These are phyloP conservation scores for Tinamus guttatus DNA, from an alignment of 2,113 vertebrate species.

Conservation along the genomic window DNA sequence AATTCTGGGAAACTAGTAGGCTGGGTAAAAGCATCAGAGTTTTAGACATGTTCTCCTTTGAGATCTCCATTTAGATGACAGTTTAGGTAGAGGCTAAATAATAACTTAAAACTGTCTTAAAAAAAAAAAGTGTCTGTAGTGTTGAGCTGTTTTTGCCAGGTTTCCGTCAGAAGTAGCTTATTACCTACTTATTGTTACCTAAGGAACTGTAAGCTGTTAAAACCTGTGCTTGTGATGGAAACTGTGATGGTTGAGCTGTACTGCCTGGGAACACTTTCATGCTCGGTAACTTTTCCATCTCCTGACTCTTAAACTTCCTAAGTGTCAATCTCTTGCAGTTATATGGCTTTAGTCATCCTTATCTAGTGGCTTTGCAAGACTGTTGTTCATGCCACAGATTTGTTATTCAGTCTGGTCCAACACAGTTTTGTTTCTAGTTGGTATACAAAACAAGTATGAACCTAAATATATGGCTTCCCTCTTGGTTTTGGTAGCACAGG, in stretches of 20 bases:
- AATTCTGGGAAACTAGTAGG: not conserved
- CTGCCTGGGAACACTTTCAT: not conserved
- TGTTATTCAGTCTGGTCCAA: not conserved
- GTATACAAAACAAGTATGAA: not conserved
- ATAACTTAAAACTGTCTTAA: not conserved
- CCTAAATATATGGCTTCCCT: not conserved
- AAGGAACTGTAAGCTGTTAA: not conserved
- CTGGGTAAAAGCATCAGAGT: not conserved
- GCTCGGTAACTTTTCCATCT: not conserved
- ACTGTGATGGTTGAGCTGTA: not conserved
- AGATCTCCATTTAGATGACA: not conserved
- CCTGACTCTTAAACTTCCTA: not conserved
- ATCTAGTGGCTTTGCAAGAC: not conserved
- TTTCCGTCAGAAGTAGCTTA: slow-evolving; percentile 8
- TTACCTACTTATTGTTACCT: not conserved
- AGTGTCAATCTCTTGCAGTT: not conserved
- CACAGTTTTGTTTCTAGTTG: not conserved
- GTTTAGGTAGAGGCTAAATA: not conserved
- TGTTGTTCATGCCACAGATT: not conserved
- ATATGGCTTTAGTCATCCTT: not conserved
- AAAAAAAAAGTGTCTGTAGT: not conserved
- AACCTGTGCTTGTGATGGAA: not conserved
- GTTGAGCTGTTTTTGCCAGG: not conserved
- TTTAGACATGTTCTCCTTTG: not conserved
- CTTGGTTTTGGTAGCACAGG: not conserved